Percentiles rank a stretch among this genome's conserved stretches.
These are phyloP conservation scores for Polietes domitor DNA, from an alignment of 2,888 invertebrate genomes.

Conservation along the genomic window DNA sequence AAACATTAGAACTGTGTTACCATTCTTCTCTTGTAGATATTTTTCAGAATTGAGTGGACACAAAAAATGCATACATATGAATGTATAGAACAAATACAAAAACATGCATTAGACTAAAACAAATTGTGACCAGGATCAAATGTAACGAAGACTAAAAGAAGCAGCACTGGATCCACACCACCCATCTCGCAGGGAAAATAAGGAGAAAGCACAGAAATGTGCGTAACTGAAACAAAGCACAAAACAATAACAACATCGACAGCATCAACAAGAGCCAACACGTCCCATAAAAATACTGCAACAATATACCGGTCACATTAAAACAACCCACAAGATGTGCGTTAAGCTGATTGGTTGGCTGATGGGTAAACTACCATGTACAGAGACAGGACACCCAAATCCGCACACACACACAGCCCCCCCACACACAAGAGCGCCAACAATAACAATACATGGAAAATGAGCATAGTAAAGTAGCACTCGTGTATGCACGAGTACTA, in stretches of 20 bases:
- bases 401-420: conserved; percentile 5
- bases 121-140: neutral
- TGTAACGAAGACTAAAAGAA: neutral
- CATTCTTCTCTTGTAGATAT: neutral
- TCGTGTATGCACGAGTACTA: neutral
- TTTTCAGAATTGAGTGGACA: neutral
- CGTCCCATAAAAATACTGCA: conserved; percentile 43
- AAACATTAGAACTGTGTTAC: neutral
- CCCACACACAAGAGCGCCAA: conserved; percentile 31
- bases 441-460: conserved; percentile 54
- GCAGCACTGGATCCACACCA: neutral
- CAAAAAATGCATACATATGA: neutral
- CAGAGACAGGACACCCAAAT: neutral
- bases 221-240: conserved; percentile 39
- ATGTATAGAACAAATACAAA: neutral
- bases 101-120: conserved; percentile 14
- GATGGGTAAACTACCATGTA: conserved; percentile 68
- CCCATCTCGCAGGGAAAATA: neutral
- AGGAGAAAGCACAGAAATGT: conserved; percentile 20
- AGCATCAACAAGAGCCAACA: conserved; percentile 3
- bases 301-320: conserved; percentile 41
- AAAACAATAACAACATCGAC: neutral
- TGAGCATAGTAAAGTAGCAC: conserved; percentile 53
- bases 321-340: conserved; percentile 71
- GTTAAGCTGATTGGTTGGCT: conserved; percentile 78